Percentiles rank a stretch among this genome's conserved stretches.
Conservation (phyloP, 2,797 vertebrate species). For the Mus caroli region DNA sequence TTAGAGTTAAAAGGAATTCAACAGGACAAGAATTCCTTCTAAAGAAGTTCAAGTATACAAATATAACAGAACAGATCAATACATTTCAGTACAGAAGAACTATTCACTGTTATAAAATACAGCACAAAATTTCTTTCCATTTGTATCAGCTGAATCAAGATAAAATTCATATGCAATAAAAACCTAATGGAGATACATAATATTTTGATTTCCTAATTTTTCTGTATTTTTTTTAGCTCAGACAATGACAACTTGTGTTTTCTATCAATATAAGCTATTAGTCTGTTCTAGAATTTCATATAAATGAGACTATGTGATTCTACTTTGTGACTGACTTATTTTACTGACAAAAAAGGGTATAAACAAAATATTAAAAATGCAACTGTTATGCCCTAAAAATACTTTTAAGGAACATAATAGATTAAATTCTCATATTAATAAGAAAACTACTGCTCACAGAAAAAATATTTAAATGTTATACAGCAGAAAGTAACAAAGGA, state of each 20-base stretch:
- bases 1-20: conserved; percentile 16
- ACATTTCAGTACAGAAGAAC: neutral
- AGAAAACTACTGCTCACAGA: conserved; percentile 26
- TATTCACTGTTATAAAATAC: neutral
- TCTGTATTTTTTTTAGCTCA: neutral
- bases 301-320: conserved; percentile 2
- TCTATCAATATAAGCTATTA: neutral
- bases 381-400: neutral
- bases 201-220: neutral
- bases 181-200: neutral
- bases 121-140: conserved; percentile 42
- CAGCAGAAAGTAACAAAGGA: conserved; percentile 13
- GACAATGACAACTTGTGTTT: neutral
- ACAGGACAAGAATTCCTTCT: neutral
- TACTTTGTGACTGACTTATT: neutral
- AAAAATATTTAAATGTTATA: neutral
- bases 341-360: neutral
- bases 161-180: neutral
- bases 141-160: neutral
- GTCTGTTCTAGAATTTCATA: neutral
- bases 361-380: conserved; percentile 30
- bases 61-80: neutral
- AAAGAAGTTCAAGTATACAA: conserved; percentile 19
- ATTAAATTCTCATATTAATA: conserved; percentile 42
- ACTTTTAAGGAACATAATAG: neutral